Evolutionary conservation across 2,888 invertebrate genomes (phyloP).

Genomic region (Apodemia hepburni): DNA sequence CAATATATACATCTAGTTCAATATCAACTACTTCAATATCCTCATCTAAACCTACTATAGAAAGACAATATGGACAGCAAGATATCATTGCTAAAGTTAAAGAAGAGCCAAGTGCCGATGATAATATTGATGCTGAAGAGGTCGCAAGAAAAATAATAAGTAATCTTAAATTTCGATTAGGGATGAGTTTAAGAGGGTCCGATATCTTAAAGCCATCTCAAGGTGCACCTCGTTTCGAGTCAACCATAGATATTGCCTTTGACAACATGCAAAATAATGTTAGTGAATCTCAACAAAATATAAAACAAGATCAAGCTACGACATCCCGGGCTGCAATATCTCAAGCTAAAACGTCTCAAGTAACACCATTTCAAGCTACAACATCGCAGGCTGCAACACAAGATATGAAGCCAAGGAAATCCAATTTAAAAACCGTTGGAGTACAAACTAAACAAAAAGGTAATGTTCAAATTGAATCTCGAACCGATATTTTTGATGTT

Average conservation of each 20-base stretch:
- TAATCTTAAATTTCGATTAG: neutral
- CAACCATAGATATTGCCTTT: neutral
- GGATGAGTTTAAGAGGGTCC: neutral
- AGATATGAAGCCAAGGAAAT: conserved; percentile 30
- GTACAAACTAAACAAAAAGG: conserved; percentile 40
- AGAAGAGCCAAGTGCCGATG: neutral
- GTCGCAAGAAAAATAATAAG: neutral
- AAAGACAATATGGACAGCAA: conserved; percentile 41
- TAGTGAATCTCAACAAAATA: neutral
- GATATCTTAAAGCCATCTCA: neutral
- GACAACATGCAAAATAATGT: neutral
- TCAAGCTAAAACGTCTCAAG: neutral
- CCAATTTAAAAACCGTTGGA: conserved; percentile 42
- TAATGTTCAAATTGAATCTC: conserved; percentile 42
- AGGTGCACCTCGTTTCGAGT: neutral
- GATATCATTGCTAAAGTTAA: neutral
- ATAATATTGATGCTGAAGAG: neutral
- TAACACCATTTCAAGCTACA: neutral
- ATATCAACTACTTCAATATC: conserved; percentile 22
- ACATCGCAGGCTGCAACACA: neutral
- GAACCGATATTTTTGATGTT: conserved; percentile 22
- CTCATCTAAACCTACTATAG: neutral
- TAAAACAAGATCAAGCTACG: neutral
- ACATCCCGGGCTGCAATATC: neutral
- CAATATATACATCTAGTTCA: conserved; percentile 11